phyloP scores from a whole-genome alignment of 2,797 vertebrate genomes.

The Kryptopterus vitreolus region DNA sequence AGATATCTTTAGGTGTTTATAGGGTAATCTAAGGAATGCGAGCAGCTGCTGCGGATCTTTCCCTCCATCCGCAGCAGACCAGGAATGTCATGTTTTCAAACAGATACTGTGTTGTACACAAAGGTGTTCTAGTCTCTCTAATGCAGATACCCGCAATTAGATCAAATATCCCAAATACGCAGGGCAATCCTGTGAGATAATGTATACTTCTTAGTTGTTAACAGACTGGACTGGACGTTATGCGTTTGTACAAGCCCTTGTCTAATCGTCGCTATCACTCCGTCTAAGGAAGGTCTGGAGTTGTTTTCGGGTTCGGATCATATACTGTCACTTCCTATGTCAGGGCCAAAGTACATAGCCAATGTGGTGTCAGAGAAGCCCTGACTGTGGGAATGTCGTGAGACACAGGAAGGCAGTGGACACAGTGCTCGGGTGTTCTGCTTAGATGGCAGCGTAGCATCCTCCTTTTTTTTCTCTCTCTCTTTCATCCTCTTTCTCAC shows the following conservation, averaged over 20 bases:
- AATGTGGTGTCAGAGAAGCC: conserved; percentile 64
- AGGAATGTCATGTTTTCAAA: conserved; percentile 51
- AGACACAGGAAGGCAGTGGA: conserved; percentile 62
- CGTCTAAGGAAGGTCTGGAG: conserved; percentile 63
- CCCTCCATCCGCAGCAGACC: conserved; percentile 30
- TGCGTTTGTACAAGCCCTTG: conserved; percentile 48
- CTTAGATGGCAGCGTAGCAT: conserved; percentile 58
- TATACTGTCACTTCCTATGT: conserved; percentile 73
- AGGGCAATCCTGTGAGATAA: conserved; percentile 16
- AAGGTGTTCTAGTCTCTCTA: background rate
- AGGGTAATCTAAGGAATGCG: conserved; percentile 46
- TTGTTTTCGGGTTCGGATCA: conserved; percentile 66
- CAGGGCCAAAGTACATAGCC: conserved; percentile 81
- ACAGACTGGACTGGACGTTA: conserved; percentile 34
- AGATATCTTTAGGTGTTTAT: conserved; percentile 42
- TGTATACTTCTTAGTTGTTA: conserved; percentile 36
- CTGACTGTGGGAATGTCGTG: conserved; percentile 72
- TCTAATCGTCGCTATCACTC: conserved; percentile 67
- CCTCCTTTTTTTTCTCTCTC: conserved; percentile 60
- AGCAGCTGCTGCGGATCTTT: conserved; percentile 21
- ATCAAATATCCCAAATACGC: conserved; percentile 29
- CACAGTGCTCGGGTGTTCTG: conserved; percentile 62
- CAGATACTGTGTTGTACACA: conserved; percentile 9
- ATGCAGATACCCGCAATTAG: background rate
- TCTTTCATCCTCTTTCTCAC: conserved; percentile 4